Base-by-base conservation (phyloP, 2,113 vertebrate species). In the Hyaena hyaena region DNA sequence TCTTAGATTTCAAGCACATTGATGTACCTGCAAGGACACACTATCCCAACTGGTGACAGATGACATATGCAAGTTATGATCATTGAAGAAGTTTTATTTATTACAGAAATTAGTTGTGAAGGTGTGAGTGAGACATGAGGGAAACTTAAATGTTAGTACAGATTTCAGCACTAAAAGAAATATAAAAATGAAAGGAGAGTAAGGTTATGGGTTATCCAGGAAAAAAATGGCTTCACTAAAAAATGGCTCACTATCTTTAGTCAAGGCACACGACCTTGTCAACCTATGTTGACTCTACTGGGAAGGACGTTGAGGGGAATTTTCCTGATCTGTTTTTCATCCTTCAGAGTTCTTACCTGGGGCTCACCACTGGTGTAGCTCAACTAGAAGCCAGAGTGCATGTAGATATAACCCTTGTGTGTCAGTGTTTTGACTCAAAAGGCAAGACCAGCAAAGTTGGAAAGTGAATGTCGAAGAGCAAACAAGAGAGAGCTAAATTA, bases 111-210 rank as follows among this genome's bases (percentile, higher is more conserved):
- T 48, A 24, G 23, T 17, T 88, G 45, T 33, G 24, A 83, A 93
- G 10, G 0, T 50, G 0, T 21, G 1, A 81, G 21, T 31, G 0
- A 85, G 10, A 7, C 15, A 5, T 31, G 23, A 10, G 35, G 43
- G 33, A 55, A 89, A n/a, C 3, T 43, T 1, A 28, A 12, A 6
- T 61, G 4, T 65, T 50, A 58, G 16, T 50, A 1, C 1, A 43
- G 31, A 86, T 63, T 71, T 71, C 35, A 28, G 1, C 5, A 55
- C 1, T 39, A 50, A 10, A 21, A 65, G 1, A 58, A 66, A 55
- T 79, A 21, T 53, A 53, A n/a, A 76, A 86, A 68, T n/a, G 10
- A 76, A 45, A 7, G 4, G 5, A 80, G 5, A 0, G 0, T 50
- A 16, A 45, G 21, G n/a, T 39, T 80, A 23, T 23, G 2, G 5